Base-by-base conservation (phyloP, 2,888 invertebrate genomes). In the Julus scandinavius region DNA sequence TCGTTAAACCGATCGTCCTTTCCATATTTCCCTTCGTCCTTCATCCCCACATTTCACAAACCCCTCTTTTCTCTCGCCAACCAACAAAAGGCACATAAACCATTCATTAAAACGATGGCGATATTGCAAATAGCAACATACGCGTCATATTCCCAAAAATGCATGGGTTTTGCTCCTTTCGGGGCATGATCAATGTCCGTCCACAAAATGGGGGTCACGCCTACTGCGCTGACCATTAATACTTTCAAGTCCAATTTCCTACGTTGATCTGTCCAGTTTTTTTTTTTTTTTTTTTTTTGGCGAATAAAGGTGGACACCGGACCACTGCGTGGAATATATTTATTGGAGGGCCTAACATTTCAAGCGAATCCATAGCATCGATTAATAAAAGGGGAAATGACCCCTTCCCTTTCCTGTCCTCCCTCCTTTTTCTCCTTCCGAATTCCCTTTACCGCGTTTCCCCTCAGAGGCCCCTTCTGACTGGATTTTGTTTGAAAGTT, bases 401-500 rank as follows among this genome's bases (percentile, higher is more conserved):
- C 63, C 17, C n/a, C 63, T 6, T 5, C 58, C n/a, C 58, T 6
- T 5, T 20, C 20, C 45, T 45, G 5, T 2, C 7, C 45, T 7
- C 7, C 45, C 45, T 45, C 1, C 45, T 7, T 45, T 45, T 45
- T 45, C 45, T 45, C 20, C 58, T n/a, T n/a, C 58, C 58, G 17
- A 17, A 17, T 17, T 58, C n/a, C 58, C 58, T 58, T 15, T n/a
- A 17, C 63, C 63, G 20, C 63, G 9, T 17, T 72, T 72, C 63
- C 20, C 17, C 63, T 72, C 63, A 72, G 20, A 72, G 29, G 63
- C 63, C 63, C 63, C 63, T 72, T 72, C 63, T 72, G 63, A 72
- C 63, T 72, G 63, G 63, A 72, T 72, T 72, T 20, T 72, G 63
- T 72, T 72, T 20, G 63, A 72, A 72, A 72, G 63, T 72, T 72